phyloP scores from a whole-genome alignment of 2,113 vertebrate species.

The Xenus cinereus region DNA sequence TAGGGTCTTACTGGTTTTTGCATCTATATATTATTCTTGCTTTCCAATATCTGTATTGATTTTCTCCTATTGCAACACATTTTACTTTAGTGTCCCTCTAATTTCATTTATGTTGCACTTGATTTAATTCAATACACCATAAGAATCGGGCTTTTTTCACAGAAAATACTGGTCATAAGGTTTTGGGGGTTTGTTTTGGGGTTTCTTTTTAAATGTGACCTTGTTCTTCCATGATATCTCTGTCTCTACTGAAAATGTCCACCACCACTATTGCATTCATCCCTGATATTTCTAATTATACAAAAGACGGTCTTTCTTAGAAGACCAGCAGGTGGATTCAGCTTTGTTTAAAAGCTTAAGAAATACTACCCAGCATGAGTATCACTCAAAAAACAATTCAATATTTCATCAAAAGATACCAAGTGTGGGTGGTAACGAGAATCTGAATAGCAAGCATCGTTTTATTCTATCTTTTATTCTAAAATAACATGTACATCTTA shows the following conservation, averaged over 20 bases:
- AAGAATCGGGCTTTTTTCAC: not conserved
- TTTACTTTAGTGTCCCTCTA: not conserved
- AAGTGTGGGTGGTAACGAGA: not conserved
- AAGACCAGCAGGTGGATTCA: not conserved
- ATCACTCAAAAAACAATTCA: not conserved
- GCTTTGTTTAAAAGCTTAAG: not conserved
- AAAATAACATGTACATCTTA: not conserved
- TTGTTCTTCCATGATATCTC: not conserved
- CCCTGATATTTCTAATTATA: not conserved
- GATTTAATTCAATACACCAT: not conserved
- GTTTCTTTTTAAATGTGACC: not conserved
- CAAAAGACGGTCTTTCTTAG: not conserved
- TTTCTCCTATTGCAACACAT: not conserved
- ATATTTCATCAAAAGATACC: not conserved
- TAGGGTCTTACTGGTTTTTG: not conserved
- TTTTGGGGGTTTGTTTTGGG: not conserved
- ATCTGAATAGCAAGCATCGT: not conserved
- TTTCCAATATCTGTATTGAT: not conserved
- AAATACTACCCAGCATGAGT: not conserved
- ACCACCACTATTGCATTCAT: not conserved
- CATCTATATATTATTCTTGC: not conserved
- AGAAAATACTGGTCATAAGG: not conserved
- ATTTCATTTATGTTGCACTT: not conserved
- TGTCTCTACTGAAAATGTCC: not conserved
- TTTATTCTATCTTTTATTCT: not conserved